These are phyloP conservation scores for Melitaea athalia DNA, from an alignment of 2,888 invertebrate genomes.

Conservation along the genomic window DNA sequence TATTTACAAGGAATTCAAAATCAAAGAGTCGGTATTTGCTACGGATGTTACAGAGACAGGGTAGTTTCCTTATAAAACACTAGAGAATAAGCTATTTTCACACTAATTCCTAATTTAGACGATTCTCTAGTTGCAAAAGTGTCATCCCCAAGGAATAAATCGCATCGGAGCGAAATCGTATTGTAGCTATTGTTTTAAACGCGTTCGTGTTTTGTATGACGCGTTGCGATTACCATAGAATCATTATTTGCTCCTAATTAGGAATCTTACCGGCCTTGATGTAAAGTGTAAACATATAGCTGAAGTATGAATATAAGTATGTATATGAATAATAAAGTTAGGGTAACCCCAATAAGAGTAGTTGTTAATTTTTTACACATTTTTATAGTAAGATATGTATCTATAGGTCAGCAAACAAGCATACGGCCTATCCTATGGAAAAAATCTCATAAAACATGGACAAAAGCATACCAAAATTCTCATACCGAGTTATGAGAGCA, in stretches of 20 bases:
- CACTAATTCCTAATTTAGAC: slow-evolving; percentile 12
- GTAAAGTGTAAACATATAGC: slow-evolving; percentile 26
- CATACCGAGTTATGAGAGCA: no score
- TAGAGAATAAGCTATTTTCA: slow-evolving; percentile 3
- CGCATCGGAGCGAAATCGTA: slow-evolving; percentile 29
- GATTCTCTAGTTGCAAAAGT: slow-evolving; percentile 34
- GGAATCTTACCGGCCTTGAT: slow-evolving; percentile 61
- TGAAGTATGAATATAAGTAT: slow-evolving; percentile 12
- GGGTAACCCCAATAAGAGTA: not conserved
- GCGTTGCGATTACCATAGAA: slow-evolving; percentile 59
- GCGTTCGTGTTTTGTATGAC: slow-evolving; percentile 27
- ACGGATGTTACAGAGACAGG: not conserved
- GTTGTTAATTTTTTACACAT: no score
- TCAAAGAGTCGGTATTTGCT: not conserved
- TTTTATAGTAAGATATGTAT: not conserved
- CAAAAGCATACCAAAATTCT: no score
- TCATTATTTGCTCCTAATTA: slow-evolving; percentile 56
- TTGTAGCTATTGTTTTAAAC: slow-evolving; percentile 31
- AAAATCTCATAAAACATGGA: no score
- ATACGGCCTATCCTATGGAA: no score
- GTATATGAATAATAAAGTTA: slow-evolving; percentile 1
- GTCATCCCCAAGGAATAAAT: slow-evolving; percentile 24
- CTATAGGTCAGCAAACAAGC: no score
- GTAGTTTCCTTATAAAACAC: not conserved
- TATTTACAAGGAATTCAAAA: no score